Evolutionary conservation across 2,888 invertebrate genomes (phyloP).

Genomic region (Nebria brevicollis): DNA sequence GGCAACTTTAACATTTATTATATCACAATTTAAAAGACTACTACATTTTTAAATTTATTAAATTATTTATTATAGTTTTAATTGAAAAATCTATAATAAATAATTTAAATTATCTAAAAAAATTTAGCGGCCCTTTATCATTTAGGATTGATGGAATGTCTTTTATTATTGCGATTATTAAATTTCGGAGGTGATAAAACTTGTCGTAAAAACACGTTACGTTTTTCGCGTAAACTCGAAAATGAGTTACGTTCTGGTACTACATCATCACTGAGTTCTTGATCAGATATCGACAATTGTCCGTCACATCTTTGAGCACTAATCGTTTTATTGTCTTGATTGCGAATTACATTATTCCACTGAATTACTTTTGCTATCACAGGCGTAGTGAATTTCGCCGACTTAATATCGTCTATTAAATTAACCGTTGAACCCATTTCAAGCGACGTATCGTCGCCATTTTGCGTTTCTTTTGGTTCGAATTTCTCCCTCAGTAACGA

Average conservation of each 20-base stretch:
- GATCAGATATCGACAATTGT: slow-evolving; percentile 26
- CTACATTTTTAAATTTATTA: not conserved
- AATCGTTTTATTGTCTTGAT: slow-evolving; percentile 30
- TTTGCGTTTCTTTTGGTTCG: slow-evolving; percentile 64
- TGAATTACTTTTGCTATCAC: slow-evolving; percentile 50
- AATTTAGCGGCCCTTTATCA: not conserved
- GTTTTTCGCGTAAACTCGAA: slow-evolving; percentile 65
- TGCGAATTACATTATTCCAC: slow-evolving; percentile 49
- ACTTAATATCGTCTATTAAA: slow-evolving; percentile 57
- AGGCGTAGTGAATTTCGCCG: slow-evolving; percentile 53
- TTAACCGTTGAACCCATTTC: slow-evolving; percentile 61
- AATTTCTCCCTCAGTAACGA: slow-evolving; percentile 69
- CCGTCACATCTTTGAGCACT: slow-evolving; percentile 32
- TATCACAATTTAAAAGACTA: not conserved
- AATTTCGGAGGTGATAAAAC: slow-evolving; percentile 69
- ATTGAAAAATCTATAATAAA: not conserved
- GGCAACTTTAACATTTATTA: slow-evolving; percentile 3
- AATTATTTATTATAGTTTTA: not conserved
- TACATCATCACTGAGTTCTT: slow-evolving; percentile 27
- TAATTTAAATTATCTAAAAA: slow-evolving; percentile 19
- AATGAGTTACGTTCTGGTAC: slow-evolving; percentile 47
- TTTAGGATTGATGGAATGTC: slow-evolving; percentile 56
- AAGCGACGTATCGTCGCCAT: slow-evolving; percentile 61
- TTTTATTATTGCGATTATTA: slow-evolving; percentile 59
- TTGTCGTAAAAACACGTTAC: slow-evolving; percentile 69